A percentile compares a stretch with the other conserved stretches of the same genome.
Evolutionary conservation across 2,888 invertebrate species (phyloP).

Genomic region (Drosophila falleni): DNA sequence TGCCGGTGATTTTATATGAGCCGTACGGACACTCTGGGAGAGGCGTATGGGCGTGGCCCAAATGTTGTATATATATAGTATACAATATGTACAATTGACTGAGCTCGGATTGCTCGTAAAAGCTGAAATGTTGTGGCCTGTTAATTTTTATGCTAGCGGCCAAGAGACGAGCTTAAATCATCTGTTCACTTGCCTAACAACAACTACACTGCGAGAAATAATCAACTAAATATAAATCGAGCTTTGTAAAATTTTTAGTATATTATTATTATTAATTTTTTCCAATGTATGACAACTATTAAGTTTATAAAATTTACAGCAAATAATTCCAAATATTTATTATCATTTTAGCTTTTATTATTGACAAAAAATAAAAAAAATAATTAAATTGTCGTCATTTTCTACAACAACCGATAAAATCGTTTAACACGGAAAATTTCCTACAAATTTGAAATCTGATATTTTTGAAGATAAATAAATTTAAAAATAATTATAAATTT

Average conservation of each 20-base stretch:
- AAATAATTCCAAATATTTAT: too few species aligned
- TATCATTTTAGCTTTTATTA: too few species aligned
- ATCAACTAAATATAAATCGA: neutral
- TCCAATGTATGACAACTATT: neutral
- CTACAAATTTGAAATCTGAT: too few species aligned
- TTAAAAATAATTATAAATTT: too few species aligned
- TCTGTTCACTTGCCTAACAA: constrained; percentile 16
- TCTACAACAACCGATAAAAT: too few species aligned
- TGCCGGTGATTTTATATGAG: constrained; percentile 51
- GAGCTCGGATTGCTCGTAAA: constrained; percentile 49
- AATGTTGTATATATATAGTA: constrained; percentile 29
- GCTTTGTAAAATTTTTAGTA: neutral
- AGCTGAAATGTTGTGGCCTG: constrained; percentile 41
- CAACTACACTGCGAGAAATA: constrained; percentile 1
- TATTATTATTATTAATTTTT: too few species aligned
- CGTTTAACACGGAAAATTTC: too few species aligned
- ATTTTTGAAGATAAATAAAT: too few species aligned
- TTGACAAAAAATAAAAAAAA: too few species aligned
- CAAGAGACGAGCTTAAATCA: constrained; percentile 29
- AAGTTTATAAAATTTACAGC: too few species aligned
- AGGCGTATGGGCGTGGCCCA: constrained; percentile 7
- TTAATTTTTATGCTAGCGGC: constrained; percentile 38
- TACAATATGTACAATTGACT: constrained; percentile 51
- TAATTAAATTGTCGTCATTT: too few species aligned
- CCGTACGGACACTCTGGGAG: neutral